A percentile compares a stretch with the other conserved stretches of the same genome.
These are phyloP conservation scores for Atopsyche davidsoni DNA, from an alignment of 1,140 invertebrate genomes.

Conservation along the genomic window DNA sequence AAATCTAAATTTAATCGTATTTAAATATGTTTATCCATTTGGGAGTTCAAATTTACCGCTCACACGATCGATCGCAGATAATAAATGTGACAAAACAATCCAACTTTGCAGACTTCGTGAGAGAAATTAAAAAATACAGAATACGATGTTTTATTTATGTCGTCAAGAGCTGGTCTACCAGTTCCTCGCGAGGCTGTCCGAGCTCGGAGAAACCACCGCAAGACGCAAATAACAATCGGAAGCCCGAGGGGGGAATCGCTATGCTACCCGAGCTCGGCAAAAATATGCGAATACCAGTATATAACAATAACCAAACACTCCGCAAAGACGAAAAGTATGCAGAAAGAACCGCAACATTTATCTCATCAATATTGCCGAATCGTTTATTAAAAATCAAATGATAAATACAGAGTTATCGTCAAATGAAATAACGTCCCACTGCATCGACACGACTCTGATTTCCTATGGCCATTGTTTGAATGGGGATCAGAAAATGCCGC, in stretches of 20 bases:
- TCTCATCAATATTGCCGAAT: conserved; percentile 19
- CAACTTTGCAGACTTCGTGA: conserved; percentile 6
- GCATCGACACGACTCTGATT: conserved; percentile 6
- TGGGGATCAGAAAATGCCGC: conserved; percentile 10
- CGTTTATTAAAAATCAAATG: conserved; percentile 19
- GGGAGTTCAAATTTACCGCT: conserved; percentile 10
- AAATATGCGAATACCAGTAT: conserved; percentile 20
- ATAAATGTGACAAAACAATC: not conserved
- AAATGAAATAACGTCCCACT: conserved; percentile 8
- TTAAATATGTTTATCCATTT: too few relatives aligned
- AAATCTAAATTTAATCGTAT: too few relatives aligned
- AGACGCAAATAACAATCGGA: not conserved
- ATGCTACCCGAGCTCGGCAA: not conserved
- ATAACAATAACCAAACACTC: conserved; percentile 10
- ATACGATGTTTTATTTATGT: too few relatives aligned
- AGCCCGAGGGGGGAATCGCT: not conserved
- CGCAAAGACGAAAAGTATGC: conserved; percentile 10
- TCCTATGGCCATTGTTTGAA: conserved; percentile 19
- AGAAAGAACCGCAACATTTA: conserved; percentile 12
- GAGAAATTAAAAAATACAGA: too few relatives aligned
- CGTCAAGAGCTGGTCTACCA: not conserved
- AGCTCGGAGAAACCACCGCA: not conserved
- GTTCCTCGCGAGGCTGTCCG: conserved; percentile 2
- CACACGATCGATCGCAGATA: conserved; percentile 5
- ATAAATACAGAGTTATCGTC: conserved; percentile 20